phyloP scores from a whole-genome alignment of 2,888 invertebrate genomes.

The Drosophila mercatorum region DNA sequence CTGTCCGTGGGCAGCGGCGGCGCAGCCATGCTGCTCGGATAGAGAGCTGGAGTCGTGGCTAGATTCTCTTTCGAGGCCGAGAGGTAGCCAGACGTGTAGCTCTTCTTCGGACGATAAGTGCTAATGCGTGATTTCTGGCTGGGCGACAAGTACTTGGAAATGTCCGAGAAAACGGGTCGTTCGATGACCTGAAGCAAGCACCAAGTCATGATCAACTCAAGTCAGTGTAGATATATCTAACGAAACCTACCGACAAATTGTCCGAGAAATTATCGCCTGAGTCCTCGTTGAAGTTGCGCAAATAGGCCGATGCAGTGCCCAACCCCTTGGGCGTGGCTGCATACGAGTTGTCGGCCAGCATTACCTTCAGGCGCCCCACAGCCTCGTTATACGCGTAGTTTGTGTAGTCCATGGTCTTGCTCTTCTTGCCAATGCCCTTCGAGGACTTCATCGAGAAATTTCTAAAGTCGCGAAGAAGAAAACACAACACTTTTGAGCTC shows the following conservation, averaged over 20 bases:
- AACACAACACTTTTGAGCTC: constrained; percentile 28
- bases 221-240: too few relatives aligned
- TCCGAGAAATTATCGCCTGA: constrained; percentile 87
- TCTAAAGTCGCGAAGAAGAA: constrained; percentile 59
- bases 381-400: constrained; percentile 94
- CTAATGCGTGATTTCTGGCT: constrained; percentile 79
- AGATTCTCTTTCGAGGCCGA: constrained; percentile 81
- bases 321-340: constrained; percentile 85
- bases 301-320: constrained; percentile 66
- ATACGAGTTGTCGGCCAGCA: constrained; percentile 90
- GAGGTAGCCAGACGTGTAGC: constrained; percentile 59
- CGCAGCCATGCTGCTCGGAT: constrained; percentile 51
- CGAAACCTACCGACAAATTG: constrained; percentile 82
- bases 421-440: constrained; percentile 82
- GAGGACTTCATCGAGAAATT: constrained; percentile 83
- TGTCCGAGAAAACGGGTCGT: constrained; percentile 84
- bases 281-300: constrained; percentile 84
- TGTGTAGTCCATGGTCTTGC: constrained; percentile 90
- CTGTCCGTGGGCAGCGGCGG: constrained; percentile 71
- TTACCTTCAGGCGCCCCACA: constrained; percentile 90
- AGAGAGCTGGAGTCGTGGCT: constrained; percentile 58
- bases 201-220: not conserved
- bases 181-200: constrained; percentile 75
- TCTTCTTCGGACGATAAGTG: constrained; percentile 73
- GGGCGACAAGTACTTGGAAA: constrained; percentile 84